These are phyloP conservation scores for Apolygus lucorum DNA, from an alignment of 1,140 invertebrate genomes.

Conservation along the genomic window DNA sequence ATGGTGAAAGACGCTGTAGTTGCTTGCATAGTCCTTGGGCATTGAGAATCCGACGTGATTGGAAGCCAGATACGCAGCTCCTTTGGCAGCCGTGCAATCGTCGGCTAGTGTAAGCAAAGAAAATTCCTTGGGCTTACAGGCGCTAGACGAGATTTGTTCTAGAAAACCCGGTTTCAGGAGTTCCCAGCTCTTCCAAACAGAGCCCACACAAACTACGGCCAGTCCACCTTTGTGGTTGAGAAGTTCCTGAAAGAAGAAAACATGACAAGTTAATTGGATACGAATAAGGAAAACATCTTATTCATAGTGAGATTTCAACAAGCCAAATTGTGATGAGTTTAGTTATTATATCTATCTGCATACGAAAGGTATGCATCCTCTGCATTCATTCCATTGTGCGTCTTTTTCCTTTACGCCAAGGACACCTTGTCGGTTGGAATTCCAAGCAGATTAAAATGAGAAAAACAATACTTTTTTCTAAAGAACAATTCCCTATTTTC, in stretches of 20 bases:
- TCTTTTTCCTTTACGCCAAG: too few relatives aligned
- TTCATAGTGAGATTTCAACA: too few relatives aligned
- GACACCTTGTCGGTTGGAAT: too few relatives aligned
- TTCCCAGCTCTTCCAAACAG: conserved; percentile 91
- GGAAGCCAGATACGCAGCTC: conserved; percentile 65
- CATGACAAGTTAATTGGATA: not conserved
- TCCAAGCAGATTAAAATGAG: too few relatives aligned
- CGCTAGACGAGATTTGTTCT: conserved; percentile 43
- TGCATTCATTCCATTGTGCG: too few relatives aligned
- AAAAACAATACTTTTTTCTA: too few relatives aligned
- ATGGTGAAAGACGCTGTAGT: conserved; percentile 46
- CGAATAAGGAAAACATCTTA: not conserved
- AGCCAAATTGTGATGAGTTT: too few relatives aligned
- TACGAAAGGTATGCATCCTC: too few relatives aligned
- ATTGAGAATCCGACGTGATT: conserved; percentile 46
- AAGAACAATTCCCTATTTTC: too few relatives aligned
- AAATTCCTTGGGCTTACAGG: conserved; percentile 42
- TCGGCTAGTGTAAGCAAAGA: conserved; percentile 54
- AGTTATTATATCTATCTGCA: too few relatives aligned
- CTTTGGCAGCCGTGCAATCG: conserved; percentile 50
- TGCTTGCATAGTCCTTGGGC: conserved; percentile 46
- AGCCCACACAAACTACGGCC: conserved; percentile 85
- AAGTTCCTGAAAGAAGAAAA: conserved; percentile 40
- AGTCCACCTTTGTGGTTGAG: conserved; percentile 52
- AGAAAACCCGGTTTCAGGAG: conserved; percentile 63